These are phyloP conservation scores for Rhyacichthys aspro DNA, from an alignment of 2,797 vertebrate genomes.

Conservation along the genomic window DNA sequence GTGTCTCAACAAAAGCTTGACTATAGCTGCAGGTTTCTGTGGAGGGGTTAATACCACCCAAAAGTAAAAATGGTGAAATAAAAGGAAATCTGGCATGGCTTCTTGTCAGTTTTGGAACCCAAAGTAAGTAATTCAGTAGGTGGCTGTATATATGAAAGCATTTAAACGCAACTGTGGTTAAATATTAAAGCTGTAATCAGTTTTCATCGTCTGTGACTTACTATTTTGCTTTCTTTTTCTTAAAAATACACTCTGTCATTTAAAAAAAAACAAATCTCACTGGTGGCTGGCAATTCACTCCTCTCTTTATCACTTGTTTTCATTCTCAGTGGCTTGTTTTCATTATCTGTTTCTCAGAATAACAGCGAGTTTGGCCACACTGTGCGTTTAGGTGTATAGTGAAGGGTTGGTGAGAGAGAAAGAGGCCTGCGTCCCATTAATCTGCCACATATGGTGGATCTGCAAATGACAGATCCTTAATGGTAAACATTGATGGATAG, in stretches of 20 bases:
- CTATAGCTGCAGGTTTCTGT: slow-evolving; percentile 26
- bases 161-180: too few species aligned
- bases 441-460: slow-evolving; percentile 83
- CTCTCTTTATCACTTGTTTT: slow-evolving; percentile 49
- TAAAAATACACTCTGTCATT: background rate
- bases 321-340: slow-evolving; percentile 64
- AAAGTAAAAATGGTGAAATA: slow-evolving; percentile 13
- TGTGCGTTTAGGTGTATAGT: slow-evolving; percentile 52
- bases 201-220: background rate
- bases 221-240: background rate
- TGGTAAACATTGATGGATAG: slow-evolving; percentile 93
- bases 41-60: slow-evolving; percentile 10
- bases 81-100: background rate
- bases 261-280: slow-evolving; percentile 10
- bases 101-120: background rate
- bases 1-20: slow-evolving; percentile 80
- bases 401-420: slow-evolving; percentile 35
- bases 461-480: slow-evolving; percentile 97
- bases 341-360: slow-evolving; percentile 63
- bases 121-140: too few species aligned
- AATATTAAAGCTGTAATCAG: too few species aligned
- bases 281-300: slow-evolving; percentile 14
- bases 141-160: too few species aligned
- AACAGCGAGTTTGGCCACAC: slow-evolving; percentile 66
- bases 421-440: slow-evolving; percentile 72